A percentile compares a stretch with the other conserved stretches of the same genome.
Evolutionary conservation across 2,888 invertebrate species (phyloP).

Genomic region (Oxytorus armatus): DNA sequence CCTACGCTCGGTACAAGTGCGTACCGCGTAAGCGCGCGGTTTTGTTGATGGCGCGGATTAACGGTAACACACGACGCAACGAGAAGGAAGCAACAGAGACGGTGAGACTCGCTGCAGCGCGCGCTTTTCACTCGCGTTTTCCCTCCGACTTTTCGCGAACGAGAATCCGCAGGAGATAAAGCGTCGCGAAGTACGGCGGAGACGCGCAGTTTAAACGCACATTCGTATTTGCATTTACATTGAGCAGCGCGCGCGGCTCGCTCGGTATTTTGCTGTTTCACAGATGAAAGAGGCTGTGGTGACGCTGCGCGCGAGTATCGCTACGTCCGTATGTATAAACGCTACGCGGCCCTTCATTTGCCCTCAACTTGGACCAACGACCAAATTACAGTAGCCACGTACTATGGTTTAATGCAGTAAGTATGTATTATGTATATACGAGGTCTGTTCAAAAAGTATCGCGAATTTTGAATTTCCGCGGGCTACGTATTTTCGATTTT

Average conservation of each 20-base stretch:
- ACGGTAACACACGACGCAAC: slow-evolving; percentile 47
- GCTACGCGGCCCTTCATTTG: slow-evolving; percentile 14
- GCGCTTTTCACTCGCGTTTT: slow-evolving; percentile 46
- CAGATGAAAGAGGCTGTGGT: background rate
- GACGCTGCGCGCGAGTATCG: background rate
- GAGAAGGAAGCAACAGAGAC: slow-evolving; percentile 5
- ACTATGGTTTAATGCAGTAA: slow-evolving; percentile 20
- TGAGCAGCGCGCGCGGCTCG: slow-evolving; percentile 13
- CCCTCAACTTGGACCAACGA: slow-evolving; percentile 34
- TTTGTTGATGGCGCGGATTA: slow-evolving; percentile 66
- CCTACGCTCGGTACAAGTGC: slow-evolving; percentile 14
- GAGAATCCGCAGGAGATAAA: slow-evolving; percentile 30
- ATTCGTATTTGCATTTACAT: slow-evolving; percentile 69
- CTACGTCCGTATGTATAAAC: slow-evolving; percentile 1
- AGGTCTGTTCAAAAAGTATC: too few relatives aligned
- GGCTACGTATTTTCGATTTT: too few relatives aligned
- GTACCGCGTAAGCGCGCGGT: slow-evolving; percentile 61
- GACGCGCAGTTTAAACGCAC: slow-evolving; percentile 42
- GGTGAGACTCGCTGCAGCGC: slow-evolving; percentile 19
- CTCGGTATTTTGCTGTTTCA: slow-evolving; percentile 20
- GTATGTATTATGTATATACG: background rate
- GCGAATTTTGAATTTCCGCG: too few relatives aligned
- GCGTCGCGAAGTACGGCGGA: slow-evolving; percentile 7
- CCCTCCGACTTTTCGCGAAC: slow-evolving; percentile 34
- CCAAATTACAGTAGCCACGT: slow-evolving; percentile 55